A percentile compares a stretch with the other conserved stretches of the same genome.
phyloP scores from a whole-genome alignment of 2,113 vertebrate genomes.

The Crotalus horridus region DNA sequence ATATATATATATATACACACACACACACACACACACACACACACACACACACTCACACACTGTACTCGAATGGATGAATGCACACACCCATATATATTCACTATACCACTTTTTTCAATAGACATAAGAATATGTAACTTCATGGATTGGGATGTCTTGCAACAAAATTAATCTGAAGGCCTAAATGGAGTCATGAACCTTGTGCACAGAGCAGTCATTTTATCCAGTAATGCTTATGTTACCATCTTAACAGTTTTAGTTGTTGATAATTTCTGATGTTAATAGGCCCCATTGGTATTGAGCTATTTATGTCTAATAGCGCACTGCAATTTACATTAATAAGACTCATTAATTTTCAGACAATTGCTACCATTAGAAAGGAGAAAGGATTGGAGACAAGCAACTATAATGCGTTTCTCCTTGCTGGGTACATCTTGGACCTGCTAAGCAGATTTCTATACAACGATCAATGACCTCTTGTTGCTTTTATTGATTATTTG shows the following conservation, averaged over 20 bases:
- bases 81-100: neutral
- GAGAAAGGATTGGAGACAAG: slow-evolving; percentile 51
- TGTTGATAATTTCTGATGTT: slow-evolving; percentile 66
- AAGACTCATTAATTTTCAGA: slow-evolving; percentile 68
- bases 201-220: slow-evolving; percentile 62
- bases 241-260: slow-evolving; percentile 60
- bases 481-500: slow-evolving; percentile 56
- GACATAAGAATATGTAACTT: slow-evolving; percentile 53
- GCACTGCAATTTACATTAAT: slow-evolving; percentile 65
- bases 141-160: slow-evolving; percentile 58
- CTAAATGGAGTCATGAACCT: slow-evolving; percentile 46
- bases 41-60: too few relatives aligned
- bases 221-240: slow-evolving; percentile 55
- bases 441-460: slow-evolving; percentile 3
- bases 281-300: slow-evolving; percentile 62
- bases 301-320: slow-evolving; percentile 66
- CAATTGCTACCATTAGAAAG: slow-evolving; percentile 49
- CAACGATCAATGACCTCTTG: slow-evolving; percentile 52
- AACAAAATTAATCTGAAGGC: slow-evolving; percentile 64
- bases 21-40: too few relatives aligned
- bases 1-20: too few relatives aligned
- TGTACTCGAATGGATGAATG: neutral
- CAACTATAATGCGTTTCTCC: slow-evolving; percentile 30
- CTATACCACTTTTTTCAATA: neutral
- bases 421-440: slow-evolving; percentile 16